Evolutionary conservation across 1,140 invertebrate genomes (phyloP), one percentile per base, ranked within the genome.

Genomic region (Ips typographus): DNA sequence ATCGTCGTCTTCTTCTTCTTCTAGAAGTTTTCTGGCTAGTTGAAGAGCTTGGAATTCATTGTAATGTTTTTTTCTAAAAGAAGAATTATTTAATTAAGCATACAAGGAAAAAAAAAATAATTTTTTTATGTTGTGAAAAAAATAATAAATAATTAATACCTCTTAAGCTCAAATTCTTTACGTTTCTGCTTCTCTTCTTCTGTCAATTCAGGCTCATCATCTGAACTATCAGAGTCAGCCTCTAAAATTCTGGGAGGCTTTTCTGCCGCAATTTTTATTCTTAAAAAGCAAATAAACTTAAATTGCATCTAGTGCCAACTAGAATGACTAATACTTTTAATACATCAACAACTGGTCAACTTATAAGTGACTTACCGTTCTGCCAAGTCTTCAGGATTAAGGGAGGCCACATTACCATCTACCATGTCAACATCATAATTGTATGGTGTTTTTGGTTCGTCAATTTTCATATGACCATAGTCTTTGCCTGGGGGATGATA

Each of bases 401-500:
- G 80, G 69, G 89, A 86, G 80, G 92, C 91, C 75, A 87, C 84
- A 55, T 89, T 87, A 67, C 89, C 86, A 53, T 43, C 59, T 61
- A 56, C 39, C 44, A 84, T 83, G 68, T 91, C 90, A 42, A 88
- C 86, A 65, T 90, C 89, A 72, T 92, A 90, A 80, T 90, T 92
- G 78, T 91, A 99, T 1, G 98, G 98, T 5, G 98, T 99, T 84
- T 98, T 95, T 44, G 96, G 95, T 82, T 98, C 97, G 77, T 98
- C 95, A 65, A 99, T 96, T 85, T 99, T 99, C 95, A 99, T 99
- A 78, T 98, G 95, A 5, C 98, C 98, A 83, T 99, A 99, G 84
- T 99, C 97, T 84, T 99, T 99, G 79, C 96, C 96, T 40, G 93
- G 83, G 49, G 98, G 98, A 87, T 99, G 98, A 77, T 96, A 88